Conservation (phyloP, 1,140 invertebrate species). For the Marisa cornuarietis region DNA sequence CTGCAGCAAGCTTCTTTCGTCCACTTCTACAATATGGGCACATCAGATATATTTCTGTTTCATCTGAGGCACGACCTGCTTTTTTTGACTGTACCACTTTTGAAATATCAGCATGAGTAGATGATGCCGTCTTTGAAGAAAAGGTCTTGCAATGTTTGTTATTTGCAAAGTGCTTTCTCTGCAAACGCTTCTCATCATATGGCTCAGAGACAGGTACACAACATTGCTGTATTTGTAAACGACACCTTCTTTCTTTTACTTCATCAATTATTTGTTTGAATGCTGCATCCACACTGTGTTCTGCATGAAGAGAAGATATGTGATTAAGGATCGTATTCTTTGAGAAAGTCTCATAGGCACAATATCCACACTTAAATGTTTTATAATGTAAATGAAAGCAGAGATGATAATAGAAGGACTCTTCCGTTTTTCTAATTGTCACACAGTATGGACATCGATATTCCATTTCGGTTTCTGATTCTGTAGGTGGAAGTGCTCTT, state of each 20-base stretch:
- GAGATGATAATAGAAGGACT: background rate
- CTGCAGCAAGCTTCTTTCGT: background rate
- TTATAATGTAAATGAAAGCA: conserved; percentile 10
- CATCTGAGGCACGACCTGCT: background rate
- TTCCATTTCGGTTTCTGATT: background rate
- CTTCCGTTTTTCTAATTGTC: background rate
- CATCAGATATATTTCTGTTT: background rate
- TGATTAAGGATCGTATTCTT: background rate
- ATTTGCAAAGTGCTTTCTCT: background rate
- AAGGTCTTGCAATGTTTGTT: background rate
- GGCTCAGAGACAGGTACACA: background rate
- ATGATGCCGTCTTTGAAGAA: background rate
- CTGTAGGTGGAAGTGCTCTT: background rate
- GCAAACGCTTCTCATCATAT: background rate
- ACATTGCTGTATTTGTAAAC: background rate
- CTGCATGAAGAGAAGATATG: too few relatives aligned
- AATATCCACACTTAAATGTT: conserved; percentile 1
- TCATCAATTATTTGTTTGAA: background rate
- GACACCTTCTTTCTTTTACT: background rate
- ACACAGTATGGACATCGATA: conserved; percentile 9
- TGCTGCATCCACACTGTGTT: background rate
- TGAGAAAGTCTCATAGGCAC: background rate
- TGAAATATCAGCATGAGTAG: background rate
- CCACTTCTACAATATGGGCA: conserved; percentile 3
- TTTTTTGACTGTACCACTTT: background rate